phyloP scores from a whole-genome alignment of 2,888 invertebrate species.

The Nineta flava region DNA sequence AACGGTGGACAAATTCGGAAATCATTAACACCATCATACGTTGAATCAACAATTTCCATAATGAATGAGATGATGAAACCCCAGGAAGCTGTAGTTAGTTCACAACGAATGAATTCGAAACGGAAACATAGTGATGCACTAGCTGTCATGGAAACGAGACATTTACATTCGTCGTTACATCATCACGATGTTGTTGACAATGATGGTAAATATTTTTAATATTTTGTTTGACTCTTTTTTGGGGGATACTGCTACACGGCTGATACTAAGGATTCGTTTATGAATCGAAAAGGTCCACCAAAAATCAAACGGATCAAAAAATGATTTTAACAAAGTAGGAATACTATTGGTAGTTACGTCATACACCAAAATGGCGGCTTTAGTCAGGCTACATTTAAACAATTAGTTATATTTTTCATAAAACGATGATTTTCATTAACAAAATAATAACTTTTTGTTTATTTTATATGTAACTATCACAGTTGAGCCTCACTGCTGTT shows the following conservation, averaged over 20 bases:
- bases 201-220: constrained; percentile 19
- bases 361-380: no score
- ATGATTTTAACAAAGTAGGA: no score
- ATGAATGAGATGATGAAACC: constrained; percentile 8
- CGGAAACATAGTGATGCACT: constrained; percentile 25
- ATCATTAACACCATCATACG: constrained; percentile 7
- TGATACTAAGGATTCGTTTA: no score
- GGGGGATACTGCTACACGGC: not conserved
- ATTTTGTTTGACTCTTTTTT: constrained; percentile 5
- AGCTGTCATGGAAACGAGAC: constrained; percentile 26
- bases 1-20: constrained; percentile 18
- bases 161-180: constrained; percentile 21
- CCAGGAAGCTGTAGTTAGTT: constrained; percentile 22
- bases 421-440: no score
- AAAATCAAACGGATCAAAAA: no score
- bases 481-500: no score
- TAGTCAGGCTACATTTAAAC: no score
- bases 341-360: no score
- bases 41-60: constrained; percentile 5
- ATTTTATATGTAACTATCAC: no score
- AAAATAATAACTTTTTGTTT: no score
- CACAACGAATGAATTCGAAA: constrained; percentile 23
- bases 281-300: no score
- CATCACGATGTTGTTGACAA: constrained; percentile 21
- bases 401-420: no score